Base-by-base conservation (phyloP, 1,140 invertebrate species). In the Berghia stephanieae region DNA sequence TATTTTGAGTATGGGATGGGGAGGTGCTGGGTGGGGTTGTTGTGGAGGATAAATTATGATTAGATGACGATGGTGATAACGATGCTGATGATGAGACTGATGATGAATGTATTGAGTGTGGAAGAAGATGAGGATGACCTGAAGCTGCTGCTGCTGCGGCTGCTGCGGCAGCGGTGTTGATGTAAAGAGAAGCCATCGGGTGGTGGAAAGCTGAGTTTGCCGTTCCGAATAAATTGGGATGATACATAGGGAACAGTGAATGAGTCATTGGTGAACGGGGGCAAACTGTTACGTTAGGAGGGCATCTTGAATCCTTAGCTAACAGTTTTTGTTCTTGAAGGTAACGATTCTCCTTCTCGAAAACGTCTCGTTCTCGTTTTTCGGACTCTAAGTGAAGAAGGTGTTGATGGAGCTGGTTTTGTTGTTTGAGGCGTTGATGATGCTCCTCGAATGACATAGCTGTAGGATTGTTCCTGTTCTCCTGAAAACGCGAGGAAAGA, bases 241-340 rank as follows among this genome's bases (percentile, higher is more conserved):
- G 78, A 52, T 73, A 81, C 60, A 79, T 57, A 3, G 78, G 78
- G 44, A 75, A 81, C 16, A 80, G 55, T 2, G 78, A 52, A 43
- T 75, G 49, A 6, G 66, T 52, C 16, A 74, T 36, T 0, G 76
- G 31, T 8, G 81, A 77, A n/a, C 83, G 81, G 72, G 82, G 82
- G n/a, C 82, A 78, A 31, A 86, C 82, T 2, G 83, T 86, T 21
- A 85, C 84, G 60, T 85, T 85, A 16, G 84, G 84, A 6, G 84
- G 84, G 55, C 79, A 79, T 66, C 79, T 67, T 8, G 69, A 40
- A 42, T 81, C 78, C 60, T 80, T 81, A 52, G 49, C 66, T 31
- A 76, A 73, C 60, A 73, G 38, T 55, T 76, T 67, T 75, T 80
- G 79, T 49, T 80, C 79, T 21, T 72, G 63, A 16, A 80, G 52